phyloP scores from a whole-genome alignment of 2,888 invertebrate species.

The Isotomurus palustris region DNA sequence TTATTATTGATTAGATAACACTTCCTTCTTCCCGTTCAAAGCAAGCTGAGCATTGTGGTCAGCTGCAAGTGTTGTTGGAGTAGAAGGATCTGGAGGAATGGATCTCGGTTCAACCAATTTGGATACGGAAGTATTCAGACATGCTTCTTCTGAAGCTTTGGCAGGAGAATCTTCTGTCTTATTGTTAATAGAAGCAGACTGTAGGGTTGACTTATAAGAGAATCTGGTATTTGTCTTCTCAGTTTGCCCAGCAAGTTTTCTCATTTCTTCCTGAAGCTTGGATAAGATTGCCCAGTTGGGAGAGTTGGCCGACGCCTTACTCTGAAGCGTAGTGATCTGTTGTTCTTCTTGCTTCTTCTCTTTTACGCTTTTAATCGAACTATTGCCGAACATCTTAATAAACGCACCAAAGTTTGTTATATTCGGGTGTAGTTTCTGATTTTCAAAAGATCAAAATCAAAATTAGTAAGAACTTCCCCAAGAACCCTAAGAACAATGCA shows the following conservation, averaged over 20 bases:
- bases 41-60: no score
- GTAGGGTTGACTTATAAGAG: no score
- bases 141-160: no score
- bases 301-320: conserved; percentile 80
- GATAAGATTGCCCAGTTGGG: conserved; percentile 86
- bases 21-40: no score
- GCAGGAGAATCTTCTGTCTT: no score
- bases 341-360: conserved; percentile 89
- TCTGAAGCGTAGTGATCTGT: conserved; percentile 83
- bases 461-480: background rate
- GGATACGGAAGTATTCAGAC: no score
- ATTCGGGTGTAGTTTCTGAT: conserved; percentile 83
- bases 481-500: background rate
- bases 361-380: conserved; percentile 82
- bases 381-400: conserved; percentile 84
- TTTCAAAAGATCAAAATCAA: background rate
- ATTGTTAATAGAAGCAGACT: no score
- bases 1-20: no score
- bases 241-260: conserved; percentile 54
- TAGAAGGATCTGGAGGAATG: no score
- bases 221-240: no score
- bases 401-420: conserved; percentile 92
- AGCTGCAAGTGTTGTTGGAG: no score
- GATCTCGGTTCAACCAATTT: no score
- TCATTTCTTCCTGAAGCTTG: conserved; percentile 78